phyloP scores from a whole-genome alignment of 1,140 invertebrate species.

The Drosophila pruinosa region DNA sequence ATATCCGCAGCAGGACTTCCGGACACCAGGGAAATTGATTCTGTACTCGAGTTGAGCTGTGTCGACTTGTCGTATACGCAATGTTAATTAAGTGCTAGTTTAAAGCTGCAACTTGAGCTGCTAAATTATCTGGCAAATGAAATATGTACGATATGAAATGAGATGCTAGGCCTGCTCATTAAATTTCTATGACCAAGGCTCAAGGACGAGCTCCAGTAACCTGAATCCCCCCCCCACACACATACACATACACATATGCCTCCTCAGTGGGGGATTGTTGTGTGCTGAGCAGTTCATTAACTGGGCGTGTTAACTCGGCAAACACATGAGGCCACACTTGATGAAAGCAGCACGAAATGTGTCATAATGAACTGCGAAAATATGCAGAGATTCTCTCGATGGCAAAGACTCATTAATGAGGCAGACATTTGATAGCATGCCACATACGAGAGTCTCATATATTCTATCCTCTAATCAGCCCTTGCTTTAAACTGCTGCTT shows the following conservation, averaged over 20 bases:
- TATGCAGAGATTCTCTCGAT: slow-evolving; percentile 59
- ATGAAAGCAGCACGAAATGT: slow-evolving; percentile 60
- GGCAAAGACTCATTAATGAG: slow-evolving; percentile 55
- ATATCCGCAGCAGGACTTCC: slow-evolving; percentile 60
- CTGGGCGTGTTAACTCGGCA: slow-evolving; percentile 63
- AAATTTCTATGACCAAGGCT: slow-evolving; percentile 44
- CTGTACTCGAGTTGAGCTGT: slow-evolving; percentile 14
- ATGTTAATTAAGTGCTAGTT: slow-evolving; percentile 78
- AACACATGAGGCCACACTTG: slow-evolving; percentile 34
- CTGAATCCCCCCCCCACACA: slow-evolving; percentile 34
- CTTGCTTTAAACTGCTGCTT: slow-evolving; percentile 21
- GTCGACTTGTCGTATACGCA: slow-evolving; percentile 43
- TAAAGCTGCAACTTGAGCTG: slow-evolving; percentile 26
- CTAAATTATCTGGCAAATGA: slow-evolving; percentile 47
- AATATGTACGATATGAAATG: slow-evolving; percentile 19
- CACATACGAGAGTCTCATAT: slow-evolving; percentile 5
- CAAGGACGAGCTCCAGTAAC: slow-evolving; percentile 70
- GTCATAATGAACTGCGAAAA: slow-evolving; percentile 76
- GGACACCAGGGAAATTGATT: slow-evolving; percentile 68
- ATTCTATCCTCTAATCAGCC: not conserved
- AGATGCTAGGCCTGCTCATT: slow-evolving; percentile 35
- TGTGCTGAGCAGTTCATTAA: slow-evolving; percentile 57
- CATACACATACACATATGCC: not conserved
- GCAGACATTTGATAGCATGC: slow-evolving; percentile 45
- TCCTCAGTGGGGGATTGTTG: not conserved